Percentiles rank a stretch among this genome's conserved stretches.
Conservation (phyloP, 2,888 invertebrate genomes). For the Limnephilus marmoratus region DNA sequence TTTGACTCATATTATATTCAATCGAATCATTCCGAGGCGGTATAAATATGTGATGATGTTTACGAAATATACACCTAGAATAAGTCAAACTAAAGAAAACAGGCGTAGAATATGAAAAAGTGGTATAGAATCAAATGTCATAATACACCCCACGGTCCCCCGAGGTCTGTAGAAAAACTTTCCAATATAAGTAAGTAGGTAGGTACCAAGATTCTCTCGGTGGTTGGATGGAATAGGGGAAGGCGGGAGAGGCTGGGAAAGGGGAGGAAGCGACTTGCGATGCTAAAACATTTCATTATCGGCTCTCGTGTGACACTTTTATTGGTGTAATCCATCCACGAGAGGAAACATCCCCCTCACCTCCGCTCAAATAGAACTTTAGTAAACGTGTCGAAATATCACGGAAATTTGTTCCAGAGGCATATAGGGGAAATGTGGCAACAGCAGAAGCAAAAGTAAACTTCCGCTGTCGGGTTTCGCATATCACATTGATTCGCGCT, state of each 20-base stretch:
- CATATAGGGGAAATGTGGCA: neutral
- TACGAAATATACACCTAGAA: neutral
- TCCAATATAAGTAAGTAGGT: neutral
- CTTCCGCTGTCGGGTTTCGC: neutral
- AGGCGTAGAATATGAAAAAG: neutral
- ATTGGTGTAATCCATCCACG: conserved; percentile 64
- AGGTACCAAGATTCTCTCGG: neutral
- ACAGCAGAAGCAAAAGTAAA: neutral
- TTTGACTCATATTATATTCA: neutral
- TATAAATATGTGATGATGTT: neutral
- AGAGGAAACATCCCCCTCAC: conserved; percentile 39
- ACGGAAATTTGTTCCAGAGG: neutral
- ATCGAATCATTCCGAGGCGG: neutral
- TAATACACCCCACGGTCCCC: neutral
- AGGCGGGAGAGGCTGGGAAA: neutral
- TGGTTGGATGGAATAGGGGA: neutral
- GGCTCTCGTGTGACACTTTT: conserved; percentile 62
- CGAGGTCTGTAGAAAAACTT: neutral
- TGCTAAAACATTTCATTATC: conserved; percentile 65
- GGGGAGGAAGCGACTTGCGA: conserved; percentile 46
- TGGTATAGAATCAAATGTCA: neutral
- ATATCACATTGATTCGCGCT: neutral
- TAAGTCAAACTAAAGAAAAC: neutral
- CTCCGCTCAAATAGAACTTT: conserved; percentile 29
- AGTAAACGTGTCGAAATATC: conserved; percentile 35